Conservation (phyloP, 2,888 invertebrate species). For the Dynastes tityus region DNA sequence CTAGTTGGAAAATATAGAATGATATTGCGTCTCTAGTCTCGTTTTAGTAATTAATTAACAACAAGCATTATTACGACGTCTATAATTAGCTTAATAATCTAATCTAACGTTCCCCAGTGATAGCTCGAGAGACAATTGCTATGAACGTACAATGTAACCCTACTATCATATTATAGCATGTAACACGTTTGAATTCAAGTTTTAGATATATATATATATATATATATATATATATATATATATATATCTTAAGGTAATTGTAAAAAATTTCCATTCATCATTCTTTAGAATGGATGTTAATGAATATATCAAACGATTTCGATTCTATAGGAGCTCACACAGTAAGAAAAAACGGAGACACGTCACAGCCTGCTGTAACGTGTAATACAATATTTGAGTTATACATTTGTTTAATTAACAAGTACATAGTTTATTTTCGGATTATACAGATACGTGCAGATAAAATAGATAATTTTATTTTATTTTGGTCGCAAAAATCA, state of each 20-base stretch:
- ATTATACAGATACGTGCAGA: constrained; percentile 3
- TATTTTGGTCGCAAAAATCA: not conserved
- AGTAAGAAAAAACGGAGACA: not conserved
- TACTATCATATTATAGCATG: too few relatives aligned
- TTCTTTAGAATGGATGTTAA: not conserved
- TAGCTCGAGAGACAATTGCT: not conserved
- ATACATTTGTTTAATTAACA: constrained; percentile 34
- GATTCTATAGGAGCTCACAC: not conserved
- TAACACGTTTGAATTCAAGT: too few relatives aligned
- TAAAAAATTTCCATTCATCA: constrained; percentile 1
- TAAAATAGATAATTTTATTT: constrained; percentile 18
- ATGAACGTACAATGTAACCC: not conserved
- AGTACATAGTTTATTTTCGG: constrained; percentile 16
- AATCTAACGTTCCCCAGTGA: constrained; percentile 5
- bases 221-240: too few relatives aligned
- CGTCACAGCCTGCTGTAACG: not conserved
- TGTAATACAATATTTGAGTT: constrained; percentile 24
- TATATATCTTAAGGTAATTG: too few relatives aligned
- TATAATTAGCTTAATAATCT: constrained; percentile 1
- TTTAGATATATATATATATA: too few relatives aligned
- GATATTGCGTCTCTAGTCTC: not conserved
- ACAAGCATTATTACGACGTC: not conserved
- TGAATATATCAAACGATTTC: not conserved
- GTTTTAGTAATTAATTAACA: not conserved
- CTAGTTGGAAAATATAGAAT: not conserved